Evolutionary conservation across 2,888 invertebrate genomes (phyloP), one percentile per base, ranked within the genome.

Genomic region (Melinaea menophilus): DNA sequence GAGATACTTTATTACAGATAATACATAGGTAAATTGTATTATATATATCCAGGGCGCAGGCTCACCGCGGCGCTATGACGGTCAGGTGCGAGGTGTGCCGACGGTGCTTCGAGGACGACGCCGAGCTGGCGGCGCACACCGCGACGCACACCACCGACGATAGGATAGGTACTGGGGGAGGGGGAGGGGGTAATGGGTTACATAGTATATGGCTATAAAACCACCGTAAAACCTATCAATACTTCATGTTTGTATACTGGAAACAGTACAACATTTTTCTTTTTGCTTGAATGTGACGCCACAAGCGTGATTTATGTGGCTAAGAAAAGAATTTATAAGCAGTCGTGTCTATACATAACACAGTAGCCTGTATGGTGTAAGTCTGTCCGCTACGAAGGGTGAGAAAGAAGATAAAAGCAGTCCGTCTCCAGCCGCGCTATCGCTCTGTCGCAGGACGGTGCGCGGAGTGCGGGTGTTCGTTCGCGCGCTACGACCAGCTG

Each of bases 31-130:
- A 22, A 5, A 11, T 13, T 7, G 4, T 48, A 2, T 2, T 51
- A 7, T 56, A 34, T 59, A 22, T 63, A 63, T 34, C 62, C 71
- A 90, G 91, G 71, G 85, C 87, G 61, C 80, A 79, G 35, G 88
- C 77, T 0, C 91, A 91, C 69, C 87, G 90, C 63, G 91, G 90
- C 65, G 74, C 87, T 2, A 86, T 91, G 88, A 90, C 90, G n/a
- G 87, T 89, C 0, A 83, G 90, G 0, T 91, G 91, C 64, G 83
- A 83, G n/a, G 90, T 90, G 2, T 91, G 91, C 70, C 79, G 86
- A 45, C 82, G 86, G 58, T 89, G 91, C 69, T 91, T 91, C 75
- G 91, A 91, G 64, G 90, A 90, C 61, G 91, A 91, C 65, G 79
- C 84, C 0, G 90, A 90, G 58, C 63, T 91, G 0, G 82, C 82